phyloP scores from a whole-genome alignment of 2,797 vertebrate species.

The Urocyon cinereoargenteus region DNA sequence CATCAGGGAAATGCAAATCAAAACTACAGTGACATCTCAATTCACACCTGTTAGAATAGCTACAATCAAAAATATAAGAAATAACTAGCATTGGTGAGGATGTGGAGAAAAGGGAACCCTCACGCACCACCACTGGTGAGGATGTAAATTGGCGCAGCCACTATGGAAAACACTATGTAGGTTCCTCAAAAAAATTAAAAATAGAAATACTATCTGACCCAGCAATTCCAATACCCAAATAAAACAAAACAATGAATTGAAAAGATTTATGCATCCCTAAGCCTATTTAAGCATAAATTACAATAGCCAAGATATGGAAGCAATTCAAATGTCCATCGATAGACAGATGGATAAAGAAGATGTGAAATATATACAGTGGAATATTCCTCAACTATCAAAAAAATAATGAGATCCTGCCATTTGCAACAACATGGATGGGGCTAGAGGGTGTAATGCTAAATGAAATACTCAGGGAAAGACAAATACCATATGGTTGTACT shows the following conservation, averaged over 20 bases:
- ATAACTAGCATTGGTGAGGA: background rate
- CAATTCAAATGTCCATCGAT: background rate
- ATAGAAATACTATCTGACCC: background rate
- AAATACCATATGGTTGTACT: background rate
- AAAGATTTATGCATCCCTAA: background rate
- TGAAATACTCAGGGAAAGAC: background rate
- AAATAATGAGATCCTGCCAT: background rate
- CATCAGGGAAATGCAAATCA: background rate
- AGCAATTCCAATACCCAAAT: background rate
- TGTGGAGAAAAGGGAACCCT: background rate
- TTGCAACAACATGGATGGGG: background rate
- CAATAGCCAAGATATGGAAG: background rate
- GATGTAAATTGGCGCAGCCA: background rate
- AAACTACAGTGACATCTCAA: background rate
- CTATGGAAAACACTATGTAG: background rate
- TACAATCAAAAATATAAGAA: background rate
- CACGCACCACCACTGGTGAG: background rate
- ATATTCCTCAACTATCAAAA: background rate
- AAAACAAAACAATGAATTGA: background rate
- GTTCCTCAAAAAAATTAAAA: background rate
- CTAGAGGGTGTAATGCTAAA: background rate
- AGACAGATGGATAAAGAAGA: background rate
- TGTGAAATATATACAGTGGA: background rate
- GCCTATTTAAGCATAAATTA: background rate
- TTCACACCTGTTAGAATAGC: background rate